Evolutionary conservation across 2,888 invertebrate species (phyloP).

Genomic region (Cepaea hortensis): DNA sequence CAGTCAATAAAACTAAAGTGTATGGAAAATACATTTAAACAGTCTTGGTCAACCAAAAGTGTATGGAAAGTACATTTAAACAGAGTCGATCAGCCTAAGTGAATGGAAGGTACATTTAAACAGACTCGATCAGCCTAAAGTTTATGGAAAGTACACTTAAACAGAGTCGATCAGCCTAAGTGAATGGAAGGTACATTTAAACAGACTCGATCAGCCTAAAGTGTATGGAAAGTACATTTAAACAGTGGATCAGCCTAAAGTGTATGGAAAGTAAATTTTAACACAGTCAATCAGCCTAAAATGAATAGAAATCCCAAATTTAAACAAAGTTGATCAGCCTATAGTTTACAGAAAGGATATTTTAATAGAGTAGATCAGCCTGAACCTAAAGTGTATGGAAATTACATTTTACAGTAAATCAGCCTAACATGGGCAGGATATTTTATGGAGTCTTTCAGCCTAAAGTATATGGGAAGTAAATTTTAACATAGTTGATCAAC

Average conservation of each 20-base stretch:
- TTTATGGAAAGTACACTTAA: no score
- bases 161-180: neutral
- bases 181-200: no score
- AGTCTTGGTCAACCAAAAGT: neutral
- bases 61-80: no score
- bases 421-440: neutral
- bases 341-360: no score
- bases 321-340: neutral
- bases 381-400: neutral
- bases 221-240: neutral
- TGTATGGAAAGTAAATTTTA: neutral
- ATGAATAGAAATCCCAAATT: neutral
- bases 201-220: slow-evolving; percentile 39
- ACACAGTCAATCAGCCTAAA: slow-evolving; percentile 47
- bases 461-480: no score
- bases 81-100: neutral
- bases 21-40: no score
- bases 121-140: no score
- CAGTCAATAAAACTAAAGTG: neutral
- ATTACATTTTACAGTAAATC: neutral
- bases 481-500: slow-evolving; percentile 10
- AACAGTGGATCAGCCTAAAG: slow-evolving; percentile 26
- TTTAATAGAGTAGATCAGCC: neutral
- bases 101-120: no score
- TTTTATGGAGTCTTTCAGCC: no score